These are phyloP conservation scores for Phocoena phocoena DNA, from an alignment of 2,113 vertebrate genomes.

Conservation along the genomic window DNA sequence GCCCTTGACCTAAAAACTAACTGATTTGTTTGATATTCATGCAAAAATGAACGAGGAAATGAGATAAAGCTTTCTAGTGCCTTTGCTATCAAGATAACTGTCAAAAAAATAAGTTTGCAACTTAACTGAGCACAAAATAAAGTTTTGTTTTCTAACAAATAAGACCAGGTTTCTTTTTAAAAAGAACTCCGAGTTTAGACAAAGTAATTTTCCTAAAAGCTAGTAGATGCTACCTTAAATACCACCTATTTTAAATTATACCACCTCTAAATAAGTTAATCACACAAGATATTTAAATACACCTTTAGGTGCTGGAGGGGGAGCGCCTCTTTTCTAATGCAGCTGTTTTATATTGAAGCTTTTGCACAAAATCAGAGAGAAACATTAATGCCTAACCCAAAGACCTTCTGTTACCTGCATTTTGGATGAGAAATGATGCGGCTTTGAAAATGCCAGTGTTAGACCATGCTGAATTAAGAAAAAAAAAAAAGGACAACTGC, in stretches of 20 bases:
- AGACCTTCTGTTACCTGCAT: slow-evolving; percentile 50
- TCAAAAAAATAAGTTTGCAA: slow-evolving; percentile 66
- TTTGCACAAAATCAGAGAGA: slow-evolving; percentile 59
- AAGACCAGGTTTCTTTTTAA: slow-evolving; percentile 57
- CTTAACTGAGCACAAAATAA: slow-evolving; percentile 46
- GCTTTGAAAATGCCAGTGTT: slow-evolving; percentile 69
- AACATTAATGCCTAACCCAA: slow-evolving; percentile 57
- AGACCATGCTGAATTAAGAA: slow-evolving; percentile 56
- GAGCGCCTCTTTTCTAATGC: not conserved
- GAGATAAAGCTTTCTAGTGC: slow-evolving; percentile 50
- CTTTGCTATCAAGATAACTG: slow-evolving; percentile 57
- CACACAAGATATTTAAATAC: slow-evolving; percentile 70
- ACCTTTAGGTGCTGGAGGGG: slow-evolving; percentile 9
- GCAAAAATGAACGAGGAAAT: slow-evolving; percentile 65
- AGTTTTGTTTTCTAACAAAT: slow-evolving; percentile 63
- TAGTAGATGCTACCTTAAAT: slow-evolving; percentile 62
- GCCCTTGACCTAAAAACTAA: slow-evolving; percentile 36
- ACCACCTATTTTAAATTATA: slow-evolving; percentile 74
- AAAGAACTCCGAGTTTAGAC: slow-evolving; percentile 72
- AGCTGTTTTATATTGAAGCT: slow-evolving; percentile 55
- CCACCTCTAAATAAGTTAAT: slow-evolving; percentile 75
- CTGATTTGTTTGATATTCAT: slow-evolving; percentile 62
- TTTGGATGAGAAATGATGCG: slow-evolving; percentile 54
- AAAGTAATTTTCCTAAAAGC: slow-evolving; percentile 57
- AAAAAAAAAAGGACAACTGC: slow-evolving; percentile 11